Evolutionary conservation across 2,797 vertebrate species (phyloP).

Genomic region (Graptemys geographica): DNA sequence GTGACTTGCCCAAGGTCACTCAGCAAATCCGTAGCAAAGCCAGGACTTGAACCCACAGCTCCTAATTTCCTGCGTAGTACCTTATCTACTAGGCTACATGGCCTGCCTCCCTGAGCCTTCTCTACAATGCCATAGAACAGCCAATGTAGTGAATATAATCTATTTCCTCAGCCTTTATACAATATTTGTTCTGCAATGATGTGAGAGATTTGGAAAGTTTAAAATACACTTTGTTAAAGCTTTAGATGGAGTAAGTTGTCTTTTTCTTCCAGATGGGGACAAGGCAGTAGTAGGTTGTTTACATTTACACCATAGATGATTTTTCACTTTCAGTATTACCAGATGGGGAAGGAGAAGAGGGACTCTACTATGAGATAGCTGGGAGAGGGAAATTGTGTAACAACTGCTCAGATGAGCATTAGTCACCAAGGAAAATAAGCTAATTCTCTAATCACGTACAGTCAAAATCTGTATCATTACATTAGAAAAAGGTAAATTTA

Average conservation of each 20-base stretch:
- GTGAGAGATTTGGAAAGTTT: not conserved
- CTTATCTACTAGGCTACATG: too few relatives aligned
- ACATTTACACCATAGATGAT: not conserved
- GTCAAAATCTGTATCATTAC: slow-evolving; percentile 35
- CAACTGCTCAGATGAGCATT: not conserved
- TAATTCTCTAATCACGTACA: slow-evolving; percentile 46
- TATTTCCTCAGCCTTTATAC: not conserved
- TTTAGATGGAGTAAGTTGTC: not conserved
- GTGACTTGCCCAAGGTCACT: not conserved
- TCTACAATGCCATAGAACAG: not conserved
- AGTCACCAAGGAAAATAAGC: slow-evolving; percentile 24
- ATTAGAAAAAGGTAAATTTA: slow-evolving; percentile 21
- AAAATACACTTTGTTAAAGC: not conserved
- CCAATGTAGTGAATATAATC: not conserved
- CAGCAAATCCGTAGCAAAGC: not conserved
- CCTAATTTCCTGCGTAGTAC: not conserved
- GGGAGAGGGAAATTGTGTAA: slow-evolving; percentile 1
- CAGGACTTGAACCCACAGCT: too few relatives aligned
- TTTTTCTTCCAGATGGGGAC: not conserved
- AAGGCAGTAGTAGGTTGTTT: not conserved
- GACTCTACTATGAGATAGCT: not conserved
- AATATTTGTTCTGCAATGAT: not conserved
- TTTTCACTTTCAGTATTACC: slow-evolving; percentile 20
- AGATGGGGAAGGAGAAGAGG: slow-evolving; percentile 15
- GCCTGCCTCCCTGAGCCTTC: too few relatives aligned